These are phyloP conservation scores for Tokudaia tokunoshimensis DNA, from an alignment of 2,797 vertebrate genomes.

Conservation along the genomic window DNA sequence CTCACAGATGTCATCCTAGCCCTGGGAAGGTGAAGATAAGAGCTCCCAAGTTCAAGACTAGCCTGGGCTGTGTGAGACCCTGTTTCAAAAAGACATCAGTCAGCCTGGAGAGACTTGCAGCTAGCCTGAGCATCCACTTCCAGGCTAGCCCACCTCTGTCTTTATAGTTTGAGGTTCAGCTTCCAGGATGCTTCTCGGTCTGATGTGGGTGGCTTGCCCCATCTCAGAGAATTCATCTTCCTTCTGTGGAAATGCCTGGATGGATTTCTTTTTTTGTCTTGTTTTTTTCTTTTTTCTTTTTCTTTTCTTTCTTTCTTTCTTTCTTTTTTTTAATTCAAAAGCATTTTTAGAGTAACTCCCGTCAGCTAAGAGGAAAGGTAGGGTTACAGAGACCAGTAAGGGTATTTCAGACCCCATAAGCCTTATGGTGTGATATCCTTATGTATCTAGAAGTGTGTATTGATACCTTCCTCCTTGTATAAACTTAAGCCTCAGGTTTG, in stretches of 20 bases:
- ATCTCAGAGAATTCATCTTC: background rate
- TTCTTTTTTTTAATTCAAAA: background rate
- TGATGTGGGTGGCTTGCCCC: rapidly evolving
- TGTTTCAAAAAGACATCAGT: background rate
- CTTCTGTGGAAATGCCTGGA: background rate
- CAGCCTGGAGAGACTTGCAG: background rate
- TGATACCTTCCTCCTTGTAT: background rate
- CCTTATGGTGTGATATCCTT: rapidly evolving
- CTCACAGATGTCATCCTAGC: no score
- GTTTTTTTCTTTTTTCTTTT: background rate
- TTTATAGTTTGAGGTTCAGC: background rate
- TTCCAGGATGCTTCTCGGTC: background rate
- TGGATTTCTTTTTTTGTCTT: background rate
- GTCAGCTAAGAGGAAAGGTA: background rate
- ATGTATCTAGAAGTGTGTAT: background rate
- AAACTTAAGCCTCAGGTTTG: background rate
- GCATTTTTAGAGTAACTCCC: background rate
- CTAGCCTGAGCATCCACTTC: background rate
- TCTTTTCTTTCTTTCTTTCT: background rate
- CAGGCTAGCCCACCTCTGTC: background rate
- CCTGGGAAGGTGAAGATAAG: background rate
- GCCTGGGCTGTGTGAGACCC: background rate
- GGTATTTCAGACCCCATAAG: background rate
- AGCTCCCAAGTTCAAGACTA: background rate
- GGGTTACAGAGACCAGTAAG: background rate